A percentile compares a stretch with the other conserved stretches of the same genome.
Evolutionary conservation across 2,113 vertebrate genomes (phyloP).

Genomic region (Agelaius phoeniceus): DNA sequence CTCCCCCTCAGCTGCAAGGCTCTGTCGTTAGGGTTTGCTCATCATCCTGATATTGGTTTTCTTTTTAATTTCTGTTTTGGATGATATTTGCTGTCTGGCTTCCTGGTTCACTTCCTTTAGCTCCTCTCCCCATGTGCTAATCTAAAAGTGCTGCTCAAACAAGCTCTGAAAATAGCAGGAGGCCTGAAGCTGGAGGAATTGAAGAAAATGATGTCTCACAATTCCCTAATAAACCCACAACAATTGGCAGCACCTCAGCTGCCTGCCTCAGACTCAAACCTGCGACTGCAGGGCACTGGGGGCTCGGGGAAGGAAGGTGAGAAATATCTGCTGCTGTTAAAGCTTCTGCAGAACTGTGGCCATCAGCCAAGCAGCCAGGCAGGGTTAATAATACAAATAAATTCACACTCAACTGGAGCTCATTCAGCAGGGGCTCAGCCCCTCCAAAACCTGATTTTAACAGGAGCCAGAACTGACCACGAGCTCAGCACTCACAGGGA

Average conservation of each 20-base stretch:
- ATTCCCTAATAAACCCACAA: neutral
- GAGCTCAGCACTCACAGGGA: neutral
- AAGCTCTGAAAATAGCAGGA: neutral
- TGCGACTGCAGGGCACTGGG: neutral
- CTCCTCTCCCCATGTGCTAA: neutral
- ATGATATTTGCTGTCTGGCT: neutral
- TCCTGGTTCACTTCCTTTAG: neutral
- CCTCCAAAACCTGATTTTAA: neutral
- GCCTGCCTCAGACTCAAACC: neutral
- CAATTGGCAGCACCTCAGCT: neutral
- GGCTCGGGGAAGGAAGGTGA: neutral
- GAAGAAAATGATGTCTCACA: neutral
- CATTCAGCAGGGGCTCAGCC: neutral
- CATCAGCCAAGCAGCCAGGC: neutral
- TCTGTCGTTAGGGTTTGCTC: neutral
- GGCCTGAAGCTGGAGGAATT: neutral
- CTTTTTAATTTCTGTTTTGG: neutral
- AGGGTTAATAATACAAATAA: neutral
- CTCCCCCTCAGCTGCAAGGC: neutral
- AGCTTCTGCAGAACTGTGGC: neutral
- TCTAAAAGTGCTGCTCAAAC: neutral
- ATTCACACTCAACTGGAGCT: neutral
- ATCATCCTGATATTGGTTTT: neutral
- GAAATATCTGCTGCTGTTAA: neutral
- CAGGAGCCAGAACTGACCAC: neutral